Conservation (phyloP, 2,113 vertebrate species). For the Butastur rufipennis region DNA sequence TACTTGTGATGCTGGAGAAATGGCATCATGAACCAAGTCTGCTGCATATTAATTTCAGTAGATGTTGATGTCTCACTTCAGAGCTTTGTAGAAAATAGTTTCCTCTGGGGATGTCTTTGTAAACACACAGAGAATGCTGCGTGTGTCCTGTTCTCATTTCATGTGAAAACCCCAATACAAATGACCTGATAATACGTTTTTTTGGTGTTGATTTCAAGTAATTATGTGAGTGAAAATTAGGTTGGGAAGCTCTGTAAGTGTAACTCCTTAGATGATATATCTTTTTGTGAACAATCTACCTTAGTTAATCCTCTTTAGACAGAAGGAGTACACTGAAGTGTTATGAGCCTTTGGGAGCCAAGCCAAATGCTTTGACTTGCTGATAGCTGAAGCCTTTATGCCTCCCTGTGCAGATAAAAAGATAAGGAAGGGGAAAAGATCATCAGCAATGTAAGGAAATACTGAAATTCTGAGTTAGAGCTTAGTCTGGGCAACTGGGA, state of each 20-base stretch:
- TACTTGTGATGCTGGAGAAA: neutral
- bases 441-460: neutral
- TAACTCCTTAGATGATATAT: neutral
- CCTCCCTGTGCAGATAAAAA: neutral
- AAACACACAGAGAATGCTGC: neutral
- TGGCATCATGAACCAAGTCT: neutral
- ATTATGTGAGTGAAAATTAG: neutral
- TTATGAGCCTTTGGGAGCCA: neutral
- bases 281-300: neutral
- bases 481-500: neutral
- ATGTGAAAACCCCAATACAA: neutral
- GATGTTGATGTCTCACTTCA: neutral
- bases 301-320: neutral
- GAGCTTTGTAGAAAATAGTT: neutral
- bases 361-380: neutral
- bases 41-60: conserved; percentile 15
- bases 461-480: neutral
- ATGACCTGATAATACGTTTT: neutral
- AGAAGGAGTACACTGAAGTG: neutral
- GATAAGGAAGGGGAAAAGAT: neutral
- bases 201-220: neutral
- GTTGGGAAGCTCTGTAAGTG: neutral
- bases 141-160: neutral
- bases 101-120: neutral
- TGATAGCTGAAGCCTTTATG: neutral